These are phyloP conservation scores for Delphinapterus leucas DNA, from an alignment of 2,113 vertebrate genomes.

Conservation along the genomic window DNA sequence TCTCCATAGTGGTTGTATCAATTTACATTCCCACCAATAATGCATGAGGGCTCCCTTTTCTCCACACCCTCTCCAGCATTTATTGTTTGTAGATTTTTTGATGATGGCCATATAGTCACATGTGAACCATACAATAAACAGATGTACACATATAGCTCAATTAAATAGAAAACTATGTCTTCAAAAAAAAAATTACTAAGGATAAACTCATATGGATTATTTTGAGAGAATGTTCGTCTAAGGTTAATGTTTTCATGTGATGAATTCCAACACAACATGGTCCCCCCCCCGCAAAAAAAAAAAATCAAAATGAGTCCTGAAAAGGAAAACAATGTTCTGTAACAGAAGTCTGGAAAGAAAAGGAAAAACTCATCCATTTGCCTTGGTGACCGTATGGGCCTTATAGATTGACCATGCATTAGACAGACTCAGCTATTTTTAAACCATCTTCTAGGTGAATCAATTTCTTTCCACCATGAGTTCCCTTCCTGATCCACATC, in stretches of 20 bases:
- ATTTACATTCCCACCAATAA: no score
- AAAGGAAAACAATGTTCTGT: not conserved
- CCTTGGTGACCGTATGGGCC: not conserved
- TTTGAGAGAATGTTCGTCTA: not conserved
- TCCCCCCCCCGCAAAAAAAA: fast-evolving
- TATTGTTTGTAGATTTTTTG: no score
- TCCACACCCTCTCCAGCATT: no score
- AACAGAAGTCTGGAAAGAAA: not conserved
- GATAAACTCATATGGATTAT: not conserved
- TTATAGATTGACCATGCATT: not conserved
- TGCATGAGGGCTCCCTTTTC: no score
- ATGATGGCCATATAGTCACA: not conserved
- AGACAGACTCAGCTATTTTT: not conserved
- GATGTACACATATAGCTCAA: not conserved
- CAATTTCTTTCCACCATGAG: not conserved
- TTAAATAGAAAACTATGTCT: not conserved
- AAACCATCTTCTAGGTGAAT: not conserved
- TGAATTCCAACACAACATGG: not conserved
- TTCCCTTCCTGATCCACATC: not conserved
- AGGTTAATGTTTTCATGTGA: not conserved
- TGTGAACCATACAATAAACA: not conserved
- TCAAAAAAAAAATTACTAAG: not conserved
- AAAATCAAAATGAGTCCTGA: not conserved
- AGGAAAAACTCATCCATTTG: not conserved
- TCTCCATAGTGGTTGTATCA: no score